Evolutionary conservation across 2,113 vertebrate species (phyloP), one percentile per base, ranked within the genome.

Genomic region (Grammomys surdaster): DNA sequence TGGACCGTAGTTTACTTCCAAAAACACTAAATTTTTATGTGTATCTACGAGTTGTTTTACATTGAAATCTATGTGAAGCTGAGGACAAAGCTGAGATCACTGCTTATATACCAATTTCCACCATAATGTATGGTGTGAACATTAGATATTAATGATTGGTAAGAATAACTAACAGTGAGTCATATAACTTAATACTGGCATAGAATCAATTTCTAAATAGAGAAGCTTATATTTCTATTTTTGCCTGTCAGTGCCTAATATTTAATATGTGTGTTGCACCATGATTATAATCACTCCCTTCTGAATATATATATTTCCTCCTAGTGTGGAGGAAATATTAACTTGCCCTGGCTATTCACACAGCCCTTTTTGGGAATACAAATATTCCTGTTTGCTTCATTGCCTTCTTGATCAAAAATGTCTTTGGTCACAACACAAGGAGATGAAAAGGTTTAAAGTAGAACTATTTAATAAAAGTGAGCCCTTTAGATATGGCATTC

Each of bases 1-100:
- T 88, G 10, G 33, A 82, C 43, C 91, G 69, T 26, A 88, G 31
- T 78, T 93, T 94, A 26, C n/a, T 87, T 89, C 56, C 20, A 56
- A 28, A 70, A 93, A 26, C 72, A 56, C 0, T 7, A 58, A 13
- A 1, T 77, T 95, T 24, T 48, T n/a, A 54, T 76, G 19, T 19
- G 0, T 7, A 60, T 94, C 70, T 80, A 14, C 4, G 75, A 73
- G 80, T 96, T 93, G 5, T 24, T 75, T 56, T 78, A 82, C 16
- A 85, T 48, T 84, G 7, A 75, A 46, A 95, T 33, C 22, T 88
- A 63, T 11, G 33, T 65, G 43, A 86, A 96, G 51, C n/a, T 19
- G 40, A 7, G 17, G 7, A 69, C 13, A 5, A 84, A 91, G 46
- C 84, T 69, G 10, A 95, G 36, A 65, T 7, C 31, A 54, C 1